Percentiles rank a stretch among this genome's conserved stretches.
phyloP scores from a whole-genome alignment of 2,888 invertebrate species.

The Amphipoea oculea region DNA sequence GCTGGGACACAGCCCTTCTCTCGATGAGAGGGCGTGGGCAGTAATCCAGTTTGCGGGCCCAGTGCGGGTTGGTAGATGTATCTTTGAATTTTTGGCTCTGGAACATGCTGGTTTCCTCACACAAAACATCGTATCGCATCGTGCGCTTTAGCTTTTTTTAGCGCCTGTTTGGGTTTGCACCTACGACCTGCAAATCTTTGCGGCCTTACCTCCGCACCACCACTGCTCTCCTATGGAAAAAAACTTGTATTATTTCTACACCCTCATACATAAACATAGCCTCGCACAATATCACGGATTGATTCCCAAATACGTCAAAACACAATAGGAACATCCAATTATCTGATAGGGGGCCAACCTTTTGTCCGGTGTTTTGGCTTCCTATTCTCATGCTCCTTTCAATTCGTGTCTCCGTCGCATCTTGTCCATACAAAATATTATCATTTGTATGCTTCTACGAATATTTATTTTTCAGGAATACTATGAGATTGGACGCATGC shows the following conservation, averaged over 20 bases:
- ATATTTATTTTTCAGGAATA: constrained; percentile 14
- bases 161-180: background rate
- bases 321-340: constrained; percentile 61
- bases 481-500: too few species aligned
- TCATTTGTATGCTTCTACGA: constrained; percentile 9
- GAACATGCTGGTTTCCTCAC: background rate
- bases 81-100: background rate
- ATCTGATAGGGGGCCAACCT: constrained; percentile 56
- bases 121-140: too few species aligned
- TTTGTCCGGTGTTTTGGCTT: constrained; percentile 48
- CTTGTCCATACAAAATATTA: constrained; percentile 30
- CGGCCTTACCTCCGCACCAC: background rate
- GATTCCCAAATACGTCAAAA: constrained; percentile 49
- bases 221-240: background rate
- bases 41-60: background rate
- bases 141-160: background rate
- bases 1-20: background rate
- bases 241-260: constrained; percentile 8
- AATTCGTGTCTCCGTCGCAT: constrained; percentile 33
- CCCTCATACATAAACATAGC: constrained; percentile 32
- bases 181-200: background rate
- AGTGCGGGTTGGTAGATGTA: background rate
- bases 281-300: constrained; percentile 46
- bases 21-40: background rate
- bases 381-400: constrained; percentile 35